A percentile compares a stretch with the other conserved stretches of the same genome.
phyloP scores from a whole-genome alignment of 2,113 vertebrate genomes.

The Eurypyga helias region DNA sequence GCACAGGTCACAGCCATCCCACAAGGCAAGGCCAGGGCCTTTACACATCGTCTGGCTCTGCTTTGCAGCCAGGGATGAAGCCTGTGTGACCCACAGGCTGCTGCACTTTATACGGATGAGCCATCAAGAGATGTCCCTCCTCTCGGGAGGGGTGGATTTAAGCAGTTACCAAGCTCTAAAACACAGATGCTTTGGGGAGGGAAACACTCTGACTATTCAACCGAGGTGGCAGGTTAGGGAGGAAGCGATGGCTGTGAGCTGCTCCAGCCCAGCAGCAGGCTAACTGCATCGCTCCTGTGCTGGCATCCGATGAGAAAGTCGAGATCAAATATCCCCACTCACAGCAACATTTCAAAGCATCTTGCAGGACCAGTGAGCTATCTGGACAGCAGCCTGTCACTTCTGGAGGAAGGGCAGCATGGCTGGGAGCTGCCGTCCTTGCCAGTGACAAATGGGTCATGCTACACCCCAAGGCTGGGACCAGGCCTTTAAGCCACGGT shows the following conservation, averaged over 20 bases:
- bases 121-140: not conserved
- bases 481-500: accelerated
- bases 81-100: not conserved
- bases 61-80: not conserved
- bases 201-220: not conserved
- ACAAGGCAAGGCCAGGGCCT: not conserved
- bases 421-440: not conserved
- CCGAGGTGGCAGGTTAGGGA: accelerated
- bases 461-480: not conserved
- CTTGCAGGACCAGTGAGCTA: not conserved
- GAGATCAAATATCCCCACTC: not conserved
- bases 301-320: accelerated
- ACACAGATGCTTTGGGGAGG: not conserved
- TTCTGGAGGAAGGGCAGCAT: not conserved
- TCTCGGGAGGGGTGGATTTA: not conserved
- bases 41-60: not conserved
- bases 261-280: not conserved
- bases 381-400: not conserved
- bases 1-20: not conserved
- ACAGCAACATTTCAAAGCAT: not conserved
- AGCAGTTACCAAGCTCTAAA: not conserved
- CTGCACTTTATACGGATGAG: accelerated
- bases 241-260: accelerated
- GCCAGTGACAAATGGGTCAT: not conserved
- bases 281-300: accelerated